Evolutionary conservation across 2,797 vertebrate genomes (phyloP), one percentile per base, ranked within the genome.

Genomic region (Acestrorhynchus altus): DNA sequence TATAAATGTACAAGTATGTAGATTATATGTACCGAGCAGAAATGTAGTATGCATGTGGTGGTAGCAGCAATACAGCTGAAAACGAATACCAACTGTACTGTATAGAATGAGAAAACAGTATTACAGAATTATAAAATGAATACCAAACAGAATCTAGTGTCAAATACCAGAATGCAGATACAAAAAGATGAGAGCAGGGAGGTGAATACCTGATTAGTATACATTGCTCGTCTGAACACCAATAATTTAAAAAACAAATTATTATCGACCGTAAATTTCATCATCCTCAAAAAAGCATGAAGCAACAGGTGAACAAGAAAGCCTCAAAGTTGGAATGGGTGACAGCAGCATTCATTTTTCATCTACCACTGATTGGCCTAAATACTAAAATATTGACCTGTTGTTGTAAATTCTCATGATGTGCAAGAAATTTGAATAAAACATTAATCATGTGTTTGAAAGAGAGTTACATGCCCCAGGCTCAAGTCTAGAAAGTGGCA

Each of bases 381-480:
- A 54, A 22, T 28, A 28, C 57, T 35, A 52, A 26, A 60, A 1
- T 8, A 24, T 15, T 35, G 49, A 1, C 49, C 20, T 35, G 13
- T 10, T 20, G 75, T 13, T 31, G 16, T n/a, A 28, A 72, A 49
- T 69, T 51, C 20, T 67, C 8, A 67, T 67, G 39, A 16, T 6
- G 4, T 65, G 70, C 9, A 40, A 35, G 51, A 60, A 35, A 52
- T 72, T 71, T 56, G 57, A 57, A 60, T 31, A 64, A 39, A 39
- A 49, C 18, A 26, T 60, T 47, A 54, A 83, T 74, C 31, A 35
- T 8, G 3, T 28, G 44, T 28, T 47, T 70, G 35, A 69, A 54
- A 40, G 67, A 24, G 26, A 24, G 16, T 18, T 52, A 15, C 10
- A 8, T 42, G 1, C 26, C 18, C 3, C 26, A 12, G 64, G 60